Evolutionary conservation across 2,113 vertebrate species (phyloP), one percentile per base, ranked within the genome.

Genomic region (Thalassoma bifasciatum): DNA sequence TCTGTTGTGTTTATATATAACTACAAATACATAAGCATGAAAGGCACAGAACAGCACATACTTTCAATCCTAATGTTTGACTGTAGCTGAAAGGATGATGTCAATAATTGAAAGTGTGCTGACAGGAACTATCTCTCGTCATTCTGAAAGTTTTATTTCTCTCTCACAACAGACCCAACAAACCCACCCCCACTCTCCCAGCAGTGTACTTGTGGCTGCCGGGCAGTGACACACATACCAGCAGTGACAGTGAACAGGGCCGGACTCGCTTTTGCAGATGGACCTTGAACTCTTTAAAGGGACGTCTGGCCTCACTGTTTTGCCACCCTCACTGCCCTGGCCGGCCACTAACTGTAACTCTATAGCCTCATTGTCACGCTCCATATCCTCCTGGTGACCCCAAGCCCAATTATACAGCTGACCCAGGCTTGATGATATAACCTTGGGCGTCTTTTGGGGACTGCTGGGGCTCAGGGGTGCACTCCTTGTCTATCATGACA

Each of bases 351-450:
- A 92, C 90, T 91, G 92, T 93, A 94, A 92, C 90, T 88, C 86
- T 89, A 92, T 89, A 90, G 82, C 83, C 79, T 88, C 87, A 75
- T 93, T 92, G 93, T 93, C 92, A 93, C 60, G 90, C 89, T 91
- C 68, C 87, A 84, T 93, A 90, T 92, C 89, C 85, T 91, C 83
- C 76, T 36, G 17, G 63, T 91, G 94, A 94, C 92, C 93, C 90
- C 73, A 0, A 69, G 85, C 62, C 84, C 90, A 93, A 94, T 94
- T 95, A 93, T 88, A 90, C 89, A 91, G 90, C 88, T 92, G 92
- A 93, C 90, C 91, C 72, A 23, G 83, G 89, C 88, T 91, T 91
- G 92, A 94, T 94, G 93, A 92, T 92, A 91, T 93, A 94, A 93
- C 93, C 93, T 91, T 88, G 87, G 84, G 83, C 60, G 78, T 86